Percentiles rank a stretch among this genome's conserved stretches.
Conservation (phyloP, 1,140 invertebrate genomes). For the Aradophagus sp. region DNA sequence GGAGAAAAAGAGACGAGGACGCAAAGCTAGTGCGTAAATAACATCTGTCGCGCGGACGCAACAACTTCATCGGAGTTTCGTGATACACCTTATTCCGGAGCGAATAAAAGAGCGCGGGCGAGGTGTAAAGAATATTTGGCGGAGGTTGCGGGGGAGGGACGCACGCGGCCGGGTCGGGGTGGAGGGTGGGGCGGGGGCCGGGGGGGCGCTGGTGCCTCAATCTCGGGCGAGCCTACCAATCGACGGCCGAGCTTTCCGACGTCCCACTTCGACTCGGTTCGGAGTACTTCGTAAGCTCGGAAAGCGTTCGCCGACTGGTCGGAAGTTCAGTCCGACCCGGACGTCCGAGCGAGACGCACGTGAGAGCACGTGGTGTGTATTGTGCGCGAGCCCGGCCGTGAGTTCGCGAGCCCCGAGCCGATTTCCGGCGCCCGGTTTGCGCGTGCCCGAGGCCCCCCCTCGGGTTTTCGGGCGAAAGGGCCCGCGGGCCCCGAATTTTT, state of each 20-base stretch:
- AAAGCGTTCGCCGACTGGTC: conserved; percentile 35
- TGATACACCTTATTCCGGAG: too few relatives aligned
- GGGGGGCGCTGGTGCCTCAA: conserved; percentile 28
- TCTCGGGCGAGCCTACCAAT: conserved; percentile 37
- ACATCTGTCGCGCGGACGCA: too few relatives aligned
- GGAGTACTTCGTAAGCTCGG: conserved; percentile 40
- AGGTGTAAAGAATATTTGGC: conserved; percentile 36
- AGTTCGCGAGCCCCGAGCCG: too few relatives aligned
- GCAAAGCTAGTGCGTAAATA: too few relatives aligned
- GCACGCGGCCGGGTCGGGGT: too few relatives aligned
- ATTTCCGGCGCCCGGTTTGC: too few relatives aligned
- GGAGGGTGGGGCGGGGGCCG: too few relatives aligned
- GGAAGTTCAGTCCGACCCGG: conserved; percentile 69
- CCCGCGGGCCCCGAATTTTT: too few relatives aligned
- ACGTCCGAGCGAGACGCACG: conserved; percentile 66
- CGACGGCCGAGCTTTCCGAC: conserved; percentile 42
- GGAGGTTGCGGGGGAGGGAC: conserved; percentile 1
- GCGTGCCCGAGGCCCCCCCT: too few relatives aligned
- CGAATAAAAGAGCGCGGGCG: conserved; percentile 14
- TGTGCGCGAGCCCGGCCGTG: conserved; percentile 19
- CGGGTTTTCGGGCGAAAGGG: too few relatives aligned
- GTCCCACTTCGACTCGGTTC: conserved; percentile 47
- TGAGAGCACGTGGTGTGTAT: conserved; percentile 57
- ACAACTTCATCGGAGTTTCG: too few relatives aligned
- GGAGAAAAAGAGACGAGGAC: too few relatives aligned